These are phyloP conservation scores for Typhlomys cinereus DNA, from an alignment of 2,113 vertebrate species.

Conservation along the genomic window DNA sequence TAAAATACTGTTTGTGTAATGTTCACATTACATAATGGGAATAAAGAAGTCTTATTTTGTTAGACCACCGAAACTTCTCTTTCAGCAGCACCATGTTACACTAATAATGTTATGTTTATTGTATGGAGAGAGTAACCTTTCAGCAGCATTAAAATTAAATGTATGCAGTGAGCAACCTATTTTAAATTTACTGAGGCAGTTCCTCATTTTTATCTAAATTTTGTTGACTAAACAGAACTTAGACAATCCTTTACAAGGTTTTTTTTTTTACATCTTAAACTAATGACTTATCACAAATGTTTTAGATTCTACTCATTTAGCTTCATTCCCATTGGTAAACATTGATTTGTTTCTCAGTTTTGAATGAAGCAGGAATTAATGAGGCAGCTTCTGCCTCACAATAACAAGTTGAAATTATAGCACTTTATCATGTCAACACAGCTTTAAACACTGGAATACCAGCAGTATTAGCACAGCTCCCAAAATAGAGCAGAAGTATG, in stretches of 20 bases:
- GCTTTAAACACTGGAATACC: slow-evolving; percentile 67
- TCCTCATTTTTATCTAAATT: slow-evolving; percentile 62
- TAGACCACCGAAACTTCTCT: slow-evolving; percentile 23
- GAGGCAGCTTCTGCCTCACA: slow-evolving; percentile 63
- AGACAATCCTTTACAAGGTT: slow-evolving; percentile 24
- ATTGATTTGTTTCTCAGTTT: slow-evolving; percentile 73
- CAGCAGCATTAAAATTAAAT: slow-evolving; percentile 57
- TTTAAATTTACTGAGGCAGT: slow-evolving; percentile 48
- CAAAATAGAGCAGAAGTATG: slow-evolving; percentile 60
- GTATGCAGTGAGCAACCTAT: slow-evolving; percentile 32
- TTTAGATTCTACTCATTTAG: slow-evolving; percentile 62
- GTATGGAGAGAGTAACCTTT: slow-evolving; percentile 18
- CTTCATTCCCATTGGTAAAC: slow-evolving; percentile 67
- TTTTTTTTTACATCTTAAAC: slow-evolving; percentile 40
- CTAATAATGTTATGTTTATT: not conserved
- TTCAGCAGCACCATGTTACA: slow-evolving; percentile 40
- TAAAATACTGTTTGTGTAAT: slow-evolving; percentile 6
- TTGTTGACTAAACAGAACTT: slow-evolving; percentile 65
- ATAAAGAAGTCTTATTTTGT: slow-evolving; percentile 59
- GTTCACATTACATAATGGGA: not conserved
- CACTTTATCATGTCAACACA: slow-evolving; percentile 78
- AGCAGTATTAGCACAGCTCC: slow-evolving; percentile 52
- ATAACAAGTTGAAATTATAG: slow-evolving; percentile 78
- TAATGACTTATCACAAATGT: slow-evolving; percentile 58
- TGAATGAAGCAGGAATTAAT: slow-evolving; percentile 76